These are phyloP conservation scores for Ceyx melanurus DNA, from an alignment of 2,113 vertebrate species.

Conservation along the genomic window DNA sequence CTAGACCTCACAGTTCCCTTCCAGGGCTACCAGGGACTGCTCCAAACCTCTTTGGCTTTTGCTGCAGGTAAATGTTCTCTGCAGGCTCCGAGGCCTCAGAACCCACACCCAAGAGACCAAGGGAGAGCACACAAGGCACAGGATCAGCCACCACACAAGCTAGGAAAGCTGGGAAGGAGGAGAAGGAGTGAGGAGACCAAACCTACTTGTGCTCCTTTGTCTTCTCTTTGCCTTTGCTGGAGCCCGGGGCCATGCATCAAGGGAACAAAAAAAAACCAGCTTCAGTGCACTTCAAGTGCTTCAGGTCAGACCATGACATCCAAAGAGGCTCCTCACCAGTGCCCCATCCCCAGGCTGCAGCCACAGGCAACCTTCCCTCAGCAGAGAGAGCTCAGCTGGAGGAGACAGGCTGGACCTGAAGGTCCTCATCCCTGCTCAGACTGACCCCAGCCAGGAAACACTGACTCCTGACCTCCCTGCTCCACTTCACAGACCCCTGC, in stretches of 20 bases:
- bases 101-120: neutral
- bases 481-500: neutral
- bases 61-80: neutral
- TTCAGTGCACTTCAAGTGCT: neutral
- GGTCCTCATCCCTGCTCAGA: neutral
- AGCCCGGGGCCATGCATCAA: neutral
- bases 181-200: neutral
- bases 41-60: neutral
- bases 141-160: neutral
- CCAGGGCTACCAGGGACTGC: fast-evolving
- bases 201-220: conserved; percentile 78
- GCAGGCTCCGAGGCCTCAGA: neutral
- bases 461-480: fast-evolving
- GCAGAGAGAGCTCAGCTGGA: neutral
- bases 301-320: neutral
- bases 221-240: conserved; percentile 80
- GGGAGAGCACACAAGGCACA: fast-evolving
- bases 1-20: neutral
- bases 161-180: neutral
- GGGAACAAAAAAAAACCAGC: conserved; percentile 43
- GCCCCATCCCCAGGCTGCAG: neutral
- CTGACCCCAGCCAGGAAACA: fast-evolving
- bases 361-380: no score
- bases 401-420: neutral
- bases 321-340: fast-evolving